These are phyloP conservation scores for Neodiprion fabricii DNA, from an alignment of 1,140 invertebrate genomes.

Conservation along the genomic window DNA sequence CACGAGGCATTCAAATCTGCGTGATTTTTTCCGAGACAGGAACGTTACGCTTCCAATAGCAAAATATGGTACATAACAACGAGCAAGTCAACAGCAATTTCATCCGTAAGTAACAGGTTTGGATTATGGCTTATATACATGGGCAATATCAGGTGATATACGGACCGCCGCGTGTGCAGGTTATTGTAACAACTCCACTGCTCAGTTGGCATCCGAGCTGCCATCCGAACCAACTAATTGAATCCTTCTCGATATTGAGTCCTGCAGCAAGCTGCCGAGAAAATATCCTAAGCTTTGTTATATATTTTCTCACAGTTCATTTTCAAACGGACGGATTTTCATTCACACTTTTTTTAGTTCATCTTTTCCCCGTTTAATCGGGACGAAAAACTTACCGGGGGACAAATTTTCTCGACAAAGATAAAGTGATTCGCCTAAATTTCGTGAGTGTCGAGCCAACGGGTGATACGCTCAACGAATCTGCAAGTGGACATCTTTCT, in stretches of 20 bases:
- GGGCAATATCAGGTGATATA: neutral
- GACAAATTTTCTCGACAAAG: no score
- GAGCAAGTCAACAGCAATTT: neutral
- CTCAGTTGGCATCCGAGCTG: conserved; percentile 4
- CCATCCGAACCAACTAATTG: neutral
- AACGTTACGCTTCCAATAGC: neutral
- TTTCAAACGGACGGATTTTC: no score
- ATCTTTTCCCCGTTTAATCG: no score
- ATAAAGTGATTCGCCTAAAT: no score
- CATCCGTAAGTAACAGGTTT: neutral
- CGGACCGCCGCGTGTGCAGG: neutral
- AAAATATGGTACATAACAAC: neutral
- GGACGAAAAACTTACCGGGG: no score
- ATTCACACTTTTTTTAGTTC: no score
- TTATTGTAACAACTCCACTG: conserved; percentile 2
- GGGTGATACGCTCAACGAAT: no score
- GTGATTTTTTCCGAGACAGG: no score
- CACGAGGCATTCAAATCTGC: no score
- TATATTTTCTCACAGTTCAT: neutral
- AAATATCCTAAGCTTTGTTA: neutral
- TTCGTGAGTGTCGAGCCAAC: no score
- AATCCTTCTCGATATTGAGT: neutral
- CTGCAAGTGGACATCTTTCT: neutral
- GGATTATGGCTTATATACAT: neutral
- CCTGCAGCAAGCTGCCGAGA: neutral